phyloP scores from a whole-genome alignment of 1,140 invertebrate species.

The Polypedilum vanderplanki region DNA sequence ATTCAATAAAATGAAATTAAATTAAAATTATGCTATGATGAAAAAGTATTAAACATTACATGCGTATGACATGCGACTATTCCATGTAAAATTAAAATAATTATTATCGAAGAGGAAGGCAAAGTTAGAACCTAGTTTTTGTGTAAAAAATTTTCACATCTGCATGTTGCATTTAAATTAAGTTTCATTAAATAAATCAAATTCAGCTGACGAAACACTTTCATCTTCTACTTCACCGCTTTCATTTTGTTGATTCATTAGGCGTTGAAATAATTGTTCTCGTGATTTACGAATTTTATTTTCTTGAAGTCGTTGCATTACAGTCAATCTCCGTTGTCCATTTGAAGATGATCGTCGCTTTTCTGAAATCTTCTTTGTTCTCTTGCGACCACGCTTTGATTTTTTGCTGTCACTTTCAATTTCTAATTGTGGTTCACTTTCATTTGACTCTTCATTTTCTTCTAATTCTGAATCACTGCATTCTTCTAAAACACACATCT shows the following conservation, averaged over 20 bases:
- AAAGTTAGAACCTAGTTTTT: not conserved
- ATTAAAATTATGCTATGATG: not conserved
- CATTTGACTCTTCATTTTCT: not conserved
- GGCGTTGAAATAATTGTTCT: not conserved
- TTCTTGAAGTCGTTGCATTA: conserved; percentile 5
- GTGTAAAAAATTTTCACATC: not conserved
- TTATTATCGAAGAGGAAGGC: not conserved
- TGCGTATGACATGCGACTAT: not conserved
- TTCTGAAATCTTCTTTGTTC: not conserved
- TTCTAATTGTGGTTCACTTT: not conserved
- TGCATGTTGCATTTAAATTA: not conserved
- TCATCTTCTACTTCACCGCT: not conserved
- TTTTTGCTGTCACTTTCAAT: not conserved
- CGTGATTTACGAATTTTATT: conserved; percentile 13
- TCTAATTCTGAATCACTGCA: not conserved
- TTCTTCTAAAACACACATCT: conserved; percentile 14
- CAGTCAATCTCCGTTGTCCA: not conserved
- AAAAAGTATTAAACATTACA: not conserved
- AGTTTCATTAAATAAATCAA: not conserved
- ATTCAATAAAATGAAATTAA: not conserved
- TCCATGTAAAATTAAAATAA: not conserved
- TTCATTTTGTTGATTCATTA: conserved; percentile 4
- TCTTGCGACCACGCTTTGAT: not conserved
- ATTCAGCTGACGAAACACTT: not conserved
- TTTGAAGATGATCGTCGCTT: not conserved